Conservation (phyloP, 2,113 vertebrate genomes). For the Rutilus rutilus region DNA sequence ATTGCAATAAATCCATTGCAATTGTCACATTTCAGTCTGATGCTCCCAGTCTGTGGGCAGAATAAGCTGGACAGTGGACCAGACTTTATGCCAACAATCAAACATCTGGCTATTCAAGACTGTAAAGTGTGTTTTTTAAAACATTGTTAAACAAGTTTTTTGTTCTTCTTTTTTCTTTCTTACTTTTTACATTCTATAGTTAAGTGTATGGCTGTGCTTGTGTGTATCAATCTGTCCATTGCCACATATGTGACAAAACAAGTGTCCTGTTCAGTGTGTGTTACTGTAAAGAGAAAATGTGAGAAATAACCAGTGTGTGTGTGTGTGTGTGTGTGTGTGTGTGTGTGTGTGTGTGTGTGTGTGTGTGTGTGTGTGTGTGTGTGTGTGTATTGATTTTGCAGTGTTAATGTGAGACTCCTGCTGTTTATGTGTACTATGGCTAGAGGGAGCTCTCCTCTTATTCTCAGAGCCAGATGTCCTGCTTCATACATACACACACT, state of each 20-base stretch:
- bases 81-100: not conserved
- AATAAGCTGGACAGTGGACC: too few relatives aligned
- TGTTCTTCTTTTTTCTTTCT: not conserved
- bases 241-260: too few relatives aligned
- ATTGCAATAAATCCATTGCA: not conserved
- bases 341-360: slow-evolving; percentile 48
- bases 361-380: slow-evolving; percentile 42
- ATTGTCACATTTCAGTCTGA: not conserved
- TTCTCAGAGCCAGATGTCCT: slow-evolving; percentile 40
- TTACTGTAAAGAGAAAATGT: slow-evolving; percentile 52
- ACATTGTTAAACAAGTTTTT: not conserved
- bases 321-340: slow-evolving; percentile 51
- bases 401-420: slow-evolving; percentile 60
- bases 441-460: slow-evolving; percentile 78
- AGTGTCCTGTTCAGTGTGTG: too few relatives aligned
- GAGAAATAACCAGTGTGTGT: slow-evolving; percentile 52
- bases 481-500: slow-evolving; percentile 16
- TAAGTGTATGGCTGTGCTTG: slow-evolving; percentile 21
- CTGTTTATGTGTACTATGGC: slow-evolving; percentile 66
- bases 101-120: not conserved
- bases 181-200: not conserved
- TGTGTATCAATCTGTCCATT: too few relatives aligned
- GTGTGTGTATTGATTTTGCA: slow-evolving; percentile 48
- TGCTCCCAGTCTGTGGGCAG: not conserved
- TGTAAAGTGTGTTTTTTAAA: not conserved